A percentile compares a stretch with the other conserved stretches of the same genome.
phyloP scores from a whole-genome alignment of 2,113 vertebrate genomes.

The Lepisosteus oculatus region DNA sequence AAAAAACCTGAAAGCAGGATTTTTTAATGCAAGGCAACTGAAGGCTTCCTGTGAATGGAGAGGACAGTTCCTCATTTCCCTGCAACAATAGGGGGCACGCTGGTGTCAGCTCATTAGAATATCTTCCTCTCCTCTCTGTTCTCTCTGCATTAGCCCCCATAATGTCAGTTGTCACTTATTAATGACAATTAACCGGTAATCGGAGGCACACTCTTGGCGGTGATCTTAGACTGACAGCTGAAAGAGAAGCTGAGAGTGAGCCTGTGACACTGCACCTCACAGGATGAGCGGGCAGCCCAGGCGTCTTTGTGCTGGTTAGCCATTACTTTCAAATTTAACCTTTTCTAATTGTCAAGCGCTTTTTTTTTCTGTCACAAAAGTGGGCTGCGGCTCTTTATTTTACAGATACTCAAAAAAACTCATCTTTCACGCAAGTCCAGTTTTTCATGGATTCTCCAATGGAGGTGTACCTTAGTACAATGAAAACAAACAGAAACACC shows the following conservation, averaged over 20 bases:
- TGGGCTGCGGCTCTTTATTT: too few species aligned
- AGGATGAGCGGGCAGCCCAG: slow-evolving; percentile 72
- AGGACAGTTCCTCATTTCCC: slow-evolving; percentile 79
- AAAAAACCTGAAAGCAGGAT: slow-evolving; percentile 73
- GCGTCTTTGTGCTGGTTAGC: slow-evolving; percentile 55
- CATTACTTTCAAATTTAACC: neutral
- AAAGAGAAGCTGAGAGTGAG: slow-evolving; percentile 69
- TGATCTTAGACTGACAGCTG: slow-evolving; percentile 78
- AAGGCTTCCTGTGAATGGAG: slow-evolving; percentile 77
- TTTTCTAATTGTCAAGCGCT: neutral
- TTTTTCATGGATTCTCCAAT: too few species aligned
- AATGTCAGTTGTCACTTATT: slow-evolving; percentile 87
- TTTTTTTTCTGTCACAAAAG: neutral
- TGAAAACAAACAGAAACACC: too few species aligned
- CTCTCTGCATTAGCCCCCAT: slow-evolving; percentile 77
- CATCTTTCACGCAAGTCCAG: too few species aligned
- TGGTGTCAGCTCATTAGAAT: slow-evolving; percentile 84
- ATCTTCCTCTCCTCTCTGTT: slow-evolving; percentile 78
- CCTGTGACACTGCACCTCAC: slow-evolving; percentile 75
- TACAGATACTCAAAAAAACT: too few species aligned
- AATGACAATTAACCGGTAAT: slow-evolving; percentile 86
- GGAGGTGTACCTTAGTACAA: too few species aligned
- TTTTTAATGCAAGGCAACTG: slow-evolving; percentile 67
- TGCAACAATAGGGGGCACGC: slow-evolving; percentile 80
- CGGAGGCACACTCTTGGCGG: slow-evolving; percentile 77